Base-by-base conservation (phyloP, 2,888 invertebrate species). In the Desoria tigrina region DNA sequence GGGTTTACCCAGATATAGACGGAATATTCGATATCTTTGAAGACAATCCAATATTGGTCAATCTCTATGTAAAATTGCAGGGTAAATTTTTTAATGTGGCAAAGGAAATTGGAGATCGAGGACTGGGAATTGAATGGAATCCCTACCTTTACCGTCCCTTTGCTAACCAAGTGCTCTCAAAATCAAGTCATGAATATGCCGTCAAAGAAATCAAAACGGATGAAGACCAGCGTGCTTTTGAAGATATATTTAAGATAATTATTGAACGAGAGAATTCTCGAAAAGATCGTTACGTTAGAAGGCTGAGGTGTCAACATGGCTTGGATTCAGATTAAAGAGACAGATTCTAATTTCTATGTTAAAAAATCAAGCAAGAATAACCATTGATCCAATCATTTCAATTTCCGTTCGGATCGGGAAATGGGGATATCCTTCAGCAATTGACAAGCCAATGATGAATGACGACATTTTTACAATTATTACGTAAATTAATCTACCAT, bases 41-140 rank as follows among this genome's bases (percentile, higher is more conserved):
- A 24, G 42, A 56, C 4, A 27, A 18, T 28, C 61, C 62, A n/a
- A 39, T 56, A 27, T 18, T 61, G n/a, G 37, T 67, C 1, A 65
- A 63, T 39, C 21, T 67, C 2, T 62, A 60, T 24, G 51, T 61
- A 2, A 66, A 65, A 45, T n/a, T 28, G 3, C 42, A 63, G 50
- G 62, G 55, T 28, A 49, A 57, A 7, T 61, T 32, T 9, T 11
- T 67, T 1, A 57, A 65, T 49, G 67, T 67, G 6, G 63, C 65
- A 23, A 42, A 69, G 42, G 39, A 60, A 21, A 57, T 70, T 21
- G 59, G 58, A n/a, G 50, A 65, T 18, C 26, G 27, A 32, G 69
- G 68, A 1, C 23, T 69, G 18, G 66, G 66, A 21, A 49, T 66
- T 11, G 54, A 61, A 42, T 69, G 69, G 69, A 69, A 69, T 61